Percentiles rank a stretch among this genome's conserved stretches.
Conservation (phyloP, 2,113 vertebrate genomes). For the Zapus hudsonius region DNA sequence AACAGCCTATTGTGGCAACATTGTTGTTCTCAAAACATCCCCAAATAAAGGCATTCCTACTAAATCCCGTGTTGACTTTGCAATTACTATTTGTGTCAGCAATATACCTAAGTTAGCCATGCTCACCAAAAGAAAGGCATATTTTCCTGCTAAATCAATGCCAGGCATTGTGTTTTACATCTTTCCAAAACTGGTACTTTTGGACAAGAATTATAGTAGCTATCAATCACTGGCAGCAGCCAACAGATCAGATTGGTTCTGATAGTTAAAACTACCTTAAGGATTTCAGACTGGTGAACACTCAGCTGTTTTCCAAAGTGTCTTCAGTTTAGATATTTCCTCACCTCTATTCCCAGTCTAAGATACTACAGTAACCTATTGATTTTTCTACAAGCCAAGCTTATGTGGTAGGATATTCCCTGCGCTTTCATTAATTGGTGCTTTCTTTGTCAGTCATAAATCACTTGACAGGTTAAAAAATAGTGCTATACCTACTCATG, state of each 20-base stretch:
- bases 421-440: not conserved
- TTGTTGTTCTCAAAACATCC: not conserved
- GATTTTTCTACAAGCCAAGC: constrained; percentile 32
- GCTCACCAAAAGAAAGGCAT: constrained; percentile 50
- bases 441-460: constrained; percentile 65
- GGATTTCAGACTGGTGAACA: constrained; percentile 21
- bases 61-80: constrained; percentile 22
- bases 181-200: constrained; percentile 45
- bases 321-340: constrained; percentile 39
- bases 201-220: constrained; percentile 43
- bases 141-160: constrained; percentile 60
- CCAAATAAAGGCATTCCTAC: not conserved
- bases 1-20: not conserved
- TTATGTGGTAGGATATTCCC: not conserved
- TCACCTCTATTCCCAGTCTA: constrained; percentile 7
- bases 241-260: constrained; percentile 52
- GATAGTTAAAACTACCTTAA: constrained; percentile 57
- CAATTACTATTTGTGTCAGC: constrained; percentile 58
- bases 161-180: constrained; percentile 58
- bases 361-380: constrained; percentile 35
- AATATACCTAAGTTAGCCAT: constrained; percentile 15
- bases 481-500: not conserved
- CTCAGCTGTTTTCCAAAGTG: constrained; percentile 44
- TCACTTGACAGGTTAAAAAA: constrained; percentile 29
- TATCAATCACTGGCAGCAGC: constrained; percentile 54